Base-by-base conservation (phyloP, 2,888 invertebrate genomes). In the Caenorhabditis virilis region DNA sequence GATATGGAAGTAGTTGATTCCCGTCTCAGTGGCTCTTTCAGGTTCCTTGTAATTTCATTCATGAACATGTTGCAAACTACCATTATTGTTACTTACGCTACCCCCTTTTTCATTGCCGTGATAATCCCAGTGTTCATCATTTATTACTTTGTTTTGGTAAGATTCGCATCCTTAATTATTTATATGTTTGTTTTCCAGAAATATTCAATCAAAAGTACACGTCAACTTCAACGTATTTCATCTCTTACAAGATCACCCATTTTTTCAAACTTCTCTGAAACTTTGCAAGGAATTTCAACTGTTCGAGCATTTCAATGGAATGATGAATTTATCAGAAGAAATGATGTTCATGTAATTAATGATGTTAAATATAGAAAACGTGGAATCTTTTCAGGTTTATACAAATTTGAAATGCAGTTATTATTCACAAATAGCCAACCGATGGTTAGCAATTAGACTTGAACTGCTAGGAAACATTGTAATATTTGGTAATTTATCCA, bases 131-230 rank as follows among this genome's bases (percentile, higher is more conserved):
- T 82, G n/a, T 72, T 72, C 48, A 62, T 79, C 38, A 64, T 78
- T 49, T 82, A 82, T 60, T 51, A 77, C 45, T 64, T 77, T n/a
- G 72, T 78, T 22, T 54, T 79, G 68, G 74, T 78, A 30, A 13
- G 6, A 13, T 9, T 9, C 6, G 13, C 30, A 30, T 30, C 7
- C 13, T 9, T 30, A 30, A 30, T 41, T 15, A 16, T 27, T 20
- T 15, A 20, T 22, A 26, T 18, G 18, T 9, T 30, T 13, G 26
- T 38, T 48, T 74, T 83, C 35, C 82, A 95, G 88, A 88, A 92
- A 74, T 92, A 95, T 86, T 97, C 95, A 86, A 92, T 95, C 69
- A 90, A 92, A 2, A 91, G 93, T 0, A 95, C 95, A 2, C 87
- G 95, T n/a, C 97, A 97, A 55, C 72, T 82, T 50, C 83, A 83